These are phyloP conservation scores for Zeugodacus cucurbitae DNA, from an alignment of 1,140 invertebrate genomes.

Conservation along the genomic window DNA sequence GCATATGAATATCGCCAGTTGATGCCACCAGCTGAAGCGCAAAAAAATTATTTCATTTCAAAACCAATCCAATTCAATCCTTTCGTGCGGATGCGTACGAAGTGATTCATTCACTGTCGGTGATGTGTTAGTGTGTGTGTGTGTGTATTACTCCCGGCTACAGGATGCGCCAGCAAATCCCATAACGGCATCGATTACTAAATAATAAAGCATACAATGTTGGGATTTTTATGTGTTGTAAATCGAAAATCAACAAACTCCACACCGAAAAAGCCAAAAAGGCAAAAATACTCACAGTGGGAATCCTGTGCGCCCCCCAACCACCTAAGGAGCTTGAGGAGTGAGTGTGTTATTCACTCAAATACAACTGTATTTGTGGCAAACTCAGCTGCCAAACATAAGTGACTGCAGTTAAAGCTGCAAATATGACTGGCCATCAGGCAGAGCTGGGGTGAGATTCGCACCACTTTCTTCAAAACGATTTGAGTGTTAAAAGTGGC, in stretches of 20 bases:
- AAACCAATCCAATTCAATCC: conserved; percentile 36
- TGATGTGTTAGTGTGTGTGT: background rate
- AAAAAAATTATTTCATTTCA: conserved; percentile 41
- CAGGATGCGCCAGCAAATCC: background rate
- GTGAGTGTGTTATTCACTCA: background rate
- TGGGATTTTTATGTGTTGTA: conserved; percentile 41
- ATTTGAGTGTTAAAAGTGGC: background rate
- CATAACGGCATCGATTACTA: conserved; percentile 40
- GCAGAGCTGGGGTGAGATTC: background rate
- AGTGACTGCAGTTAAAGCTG: background rate
- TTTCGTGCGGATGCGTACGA: conserved; percentile 15
- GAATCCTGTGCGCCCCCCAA: background rate
- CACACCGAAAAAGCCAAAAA: background rate
- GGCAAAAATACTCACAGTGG: background rate
- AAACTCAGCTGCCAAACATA: background rate
- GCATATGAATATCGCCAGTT: background rate
- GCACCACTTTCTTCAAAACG: background rate
- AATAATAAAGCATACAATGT: conserved; percentile 40
- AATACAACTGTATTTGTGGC: background rate
- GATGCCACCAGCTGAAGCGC: conserved; percentile 9
- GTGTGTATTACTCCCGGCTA: background rate
- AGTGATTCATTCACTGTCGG: background rate
- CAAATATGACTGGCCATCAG: background rate
- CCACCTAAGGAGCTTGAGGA: background rate
- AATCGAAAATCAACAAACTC: conserved; percentile 34